These are phyloP conservation scores for Embiotoca jacksoni DNA, from an alignment of 2,113 vertebrate species.

Conservation along the genomic window DNA sequence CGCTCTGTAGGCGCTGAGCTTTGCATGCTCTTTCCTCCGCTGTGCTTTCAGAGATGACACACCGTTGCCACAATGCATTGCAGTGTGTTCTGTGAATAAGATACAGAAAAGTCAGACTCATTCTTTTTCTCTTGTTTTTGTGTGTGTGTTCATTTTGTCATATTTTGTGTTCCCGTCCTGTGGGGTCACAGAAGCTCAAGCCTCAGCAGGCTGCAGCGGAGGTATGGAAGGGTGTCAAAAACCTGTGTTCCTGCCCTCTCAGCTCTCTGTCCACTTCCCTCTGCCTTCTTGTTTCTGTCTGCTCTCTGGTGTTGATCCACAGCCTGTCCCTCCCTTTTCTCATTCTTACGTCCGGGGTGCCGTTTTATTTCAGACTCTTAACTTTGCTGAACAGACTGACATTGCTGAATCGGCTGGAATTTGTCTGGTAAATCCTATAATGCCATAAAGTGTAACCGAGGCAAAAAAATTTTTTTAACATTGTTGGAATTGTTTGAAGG, in stretches of 20 bases:
- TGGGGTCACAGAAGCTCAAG: conserved; percentile 74
- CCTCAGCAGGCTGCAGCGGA: conserved; percentile 75
- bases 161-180: conserved; percentile 64
- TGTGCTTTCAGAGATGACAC: conserved; percentile 32
- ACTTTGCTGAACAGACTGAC: neutral
- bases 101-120: conserved; percentile 49
- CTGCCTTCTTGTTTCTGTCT: conserved; percentile 39
- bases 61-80: conserved; percentile 19
- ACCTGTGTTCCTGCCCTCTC: conserved; percentile 53
- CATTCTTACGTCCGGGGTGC: neutral
- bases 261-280: conserved; percentile 23
- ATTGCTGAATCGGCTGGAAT: neutral
- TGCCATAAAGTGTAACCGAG: too few relatives aligned
- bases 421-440: too few relatives aligned
- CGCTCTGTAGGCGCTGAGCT: conserved; percentile 59
- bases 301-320: conserved; percentile 4
- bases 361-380: neutral
- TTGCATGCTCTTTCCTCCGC: conserved; percentile 63
- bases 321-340: conserved; percentile 13
- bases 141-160: conserved; percentile 51
- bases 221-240: conserved; percentile 77
- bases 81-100: conserved; percentile 29
- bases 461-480: too few relatives aligned
- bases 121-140: conserved; percentile 53
- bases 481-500: neutral